Conservation (phyloP, 2,888 invertebrate species). For the Pristionchus entomophagus region DNA sequence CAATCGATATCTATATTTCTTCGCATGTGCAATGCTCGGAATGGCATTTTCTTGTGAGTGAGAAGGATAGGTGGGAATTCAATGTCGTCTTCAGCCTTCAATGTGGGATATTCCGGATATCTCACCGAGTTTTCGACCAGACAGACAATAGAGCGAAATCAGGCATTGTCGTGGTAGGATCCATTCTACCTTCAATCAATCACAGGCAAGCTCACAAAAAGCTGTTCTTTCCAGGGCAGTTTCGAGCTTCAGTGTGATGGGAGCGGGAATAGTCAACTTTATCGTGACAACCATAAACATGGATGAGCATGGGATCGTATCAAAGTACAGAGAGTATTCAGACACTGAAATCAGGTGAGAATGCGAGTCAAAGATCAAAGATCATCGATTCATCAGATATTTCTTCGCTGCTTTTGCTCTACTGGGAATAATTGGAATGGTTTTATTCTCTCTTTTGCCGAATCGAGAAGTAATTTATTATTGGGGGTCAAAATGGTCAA, state of each 20-base stretch:
- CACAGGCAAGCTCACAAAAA: neutral
- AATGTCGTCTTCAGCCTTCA: neutral
- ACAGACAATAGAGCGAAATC: conserved; percentile 24
- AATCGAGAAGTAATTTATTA: neutral
- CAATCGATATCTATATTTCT: conserved; percentile 14
- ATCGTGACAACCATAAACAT: neutral
- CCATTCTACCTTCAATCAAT: too few species aligned
- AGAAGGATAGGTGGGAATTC: neutral
- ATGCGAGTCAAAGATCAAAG: neutral
- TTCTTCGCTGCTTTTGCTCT: neutral
- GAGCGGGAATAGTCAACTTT: neutral
- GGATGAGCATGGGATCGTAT: neutral
- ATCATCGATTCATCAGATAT: neutral
- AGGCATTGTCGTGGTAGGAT: conserved; percentile 8
- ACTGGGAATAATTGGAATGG: neutral
- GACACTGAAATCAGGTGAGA: conserved; percentile 12
- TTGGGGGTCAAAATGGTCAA: neutral
- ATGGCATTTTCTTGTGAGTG: neutral
- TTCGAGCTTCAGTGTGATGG: neutral
- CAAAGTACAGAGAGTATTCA: conserved; percentile 35
- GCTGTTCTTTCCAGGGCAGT: neutral
- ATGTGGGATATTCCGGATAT: conserved; percentile 31
- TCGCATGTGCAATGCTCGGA: neutral
- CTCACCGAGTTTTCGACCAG: conserved; percentile 22
- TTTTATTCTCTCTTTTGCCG: neutral